Percentiles rank a stretch among this genome's conserved stretches.
Conservation (phyloP, 2,797 vertebrate species). For the Acrossocheilus fasciatus region DNA sequence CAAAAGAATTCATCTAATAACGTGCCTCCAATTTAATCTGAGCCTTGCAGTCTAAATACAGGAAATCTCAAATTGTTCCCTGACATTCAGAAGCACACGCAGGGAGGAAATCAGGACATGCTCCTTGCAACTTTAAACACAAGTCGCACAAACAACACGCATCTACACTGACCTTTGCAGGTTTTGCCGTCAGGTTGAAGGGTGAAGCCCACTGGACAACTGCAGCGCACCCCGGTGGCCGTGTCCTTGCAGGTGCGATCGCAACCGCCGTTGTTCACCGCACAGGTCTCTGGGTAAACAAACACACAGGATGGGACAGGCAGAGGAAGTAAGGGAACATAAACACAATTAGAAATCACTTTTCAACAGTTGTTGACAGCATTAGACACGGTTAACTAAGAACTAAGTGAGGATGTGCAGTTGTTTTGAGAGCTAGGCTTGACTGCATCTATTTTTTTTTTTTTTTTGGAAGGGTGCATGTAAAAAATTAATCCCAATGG, state of each 20-base stretch:
- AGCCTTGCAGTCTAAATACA: constrained; percentile 62
- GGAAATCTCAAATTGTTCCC: constrained; percentile 62
- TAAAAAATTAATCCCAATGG: constrained; percentile 10
- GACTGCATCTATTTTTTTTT: not conserved
- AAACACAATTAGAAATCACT: constrained; percentile 9
- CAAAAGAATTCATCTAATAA: constrained; percentile 46
- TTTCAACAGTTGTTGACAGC: constrained; percentile 9
- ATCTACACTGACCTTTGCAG: constrained; percentile 92
- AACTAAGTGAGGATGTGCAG: constrained; percentile 32
- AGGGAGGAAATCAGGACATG: constrained; percentile 47
- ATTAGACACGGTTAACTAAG: constrained; percentile 20
- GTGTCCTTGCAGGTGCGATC: constrained; percentile 98
- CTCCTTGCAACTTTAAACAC: constrained; percentile 48
- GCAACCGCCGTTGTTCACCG: constrained; percentile 96
- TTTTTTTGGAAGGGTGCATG: constrained; percentile 21
- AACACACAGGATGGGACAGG: constrained; percentile 43
- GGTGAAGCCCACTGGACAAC: constrained; percentile 96
- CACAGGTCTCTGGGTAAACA: constrained; percentile 90
- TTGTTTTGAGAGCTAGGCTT: constrained; percentile 61
- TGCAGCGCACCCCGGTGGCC: constrained; percentile 95
- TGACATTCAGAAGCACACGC: constrained; percentile 50
- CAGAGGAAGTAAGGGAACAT: constrained; percentile 42
- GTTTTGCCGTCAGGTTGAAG: constrained; percentile 97
- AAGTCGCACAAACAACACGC: constrained; percentile 38
- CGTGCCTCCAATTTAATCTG: constrained; percentile 56